These are phyloP conservation scores for Calonectris borealis DNA, from an alignment of 2,113 vertebrate genomes.

Conservation along the genomic window DNA sequence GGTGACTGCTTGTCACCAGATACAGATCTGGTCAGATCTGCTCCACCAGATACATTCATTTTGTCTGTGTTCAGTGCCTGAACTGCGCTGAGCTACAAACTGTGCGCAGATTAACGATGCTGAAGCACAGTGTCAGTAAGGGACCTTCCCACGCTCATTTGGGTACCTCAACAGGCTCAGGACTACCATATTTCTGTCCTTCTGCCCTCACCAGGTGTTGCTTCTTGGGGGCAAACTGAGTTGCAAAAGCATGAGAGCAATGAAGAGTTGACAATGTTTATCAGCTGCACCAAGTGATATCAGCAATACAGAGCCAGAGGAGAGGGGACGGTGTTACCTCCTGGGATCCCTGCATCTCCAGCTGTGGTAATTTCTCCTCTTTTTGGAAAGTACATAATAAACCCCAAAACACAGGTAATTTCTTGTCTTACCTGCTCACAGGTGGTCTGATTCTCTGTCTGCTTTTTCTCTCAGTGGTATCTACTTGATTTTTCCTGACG, in stretches of 20 bases:
- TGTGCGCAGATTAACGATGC: not conserved
- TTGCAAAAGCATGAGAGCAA: not conserved
- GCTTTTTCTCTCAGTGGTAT: not conserved
- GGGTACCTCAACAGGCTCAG: not conserved
- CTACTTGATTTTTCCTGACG: not conserved
- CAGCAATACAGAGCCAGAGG: not conserved
- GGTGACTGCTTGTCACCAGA: not conserved
- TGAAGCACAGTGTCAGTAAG: not conserved
- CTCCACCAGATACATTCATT: not conserved
- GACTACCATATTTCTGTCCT: accelerated
- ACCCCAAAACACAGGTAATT: not conserved
- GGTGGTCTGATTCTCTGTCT: not conserved
- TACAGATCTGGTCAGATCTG: not conserved
- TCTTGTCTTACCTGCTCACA: not conserved
- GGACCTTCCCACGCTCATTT: accelerated
- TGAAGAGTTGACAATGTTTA: not conserved
- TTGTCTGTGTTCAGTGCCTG: not conserved
- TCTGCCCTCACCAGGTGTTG: not conserved
- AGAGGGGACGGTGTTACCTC: too few species aligned
- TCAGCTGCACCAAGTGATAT: not conserved
- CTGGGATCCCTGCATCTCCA: not conserved
- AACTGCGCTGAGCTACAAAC: not conserved
- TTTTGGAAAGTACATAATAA: not conserved
- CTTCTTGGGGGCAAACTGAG: not conserved
- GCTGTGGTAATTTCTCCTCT: not conserved